Evolutionary conservation across 2,113 vertebrate genomes (phyloP), one percentile per base, ranked within the genome.

Genomic region (Jaculus jaculus): DNA sequence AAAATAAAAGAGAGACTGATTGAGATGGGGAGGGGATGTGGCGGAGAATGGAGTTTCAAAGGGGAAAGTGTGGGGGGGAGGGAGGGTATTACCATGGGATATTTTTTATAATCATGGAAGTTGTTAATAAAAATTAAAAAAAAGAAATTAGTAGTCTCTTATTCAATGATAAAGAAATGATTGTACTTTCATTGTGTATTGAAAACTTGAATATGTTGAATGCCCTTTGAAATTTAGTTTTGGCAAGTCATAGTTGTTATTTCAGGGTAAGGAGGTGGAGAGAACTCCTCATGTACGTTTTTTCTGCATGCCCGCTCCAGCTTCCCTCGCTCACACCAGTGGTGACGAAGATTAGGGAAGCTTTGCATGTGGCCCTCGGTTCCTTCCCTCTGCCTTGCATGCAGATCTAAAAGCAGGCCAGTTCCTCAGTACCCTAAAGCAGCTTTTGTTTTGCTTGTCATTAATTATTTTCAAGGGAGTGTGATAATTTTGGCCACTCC

Each of bases 371-470:
- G 42, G 51, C 11, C 30, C 26, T 47, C 3, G 5, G 60, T n/a
- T 82, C 26, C 71, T 93, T 73, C 42, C 51, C 54, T 51, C 37
- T 89, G 18, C 86, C 42, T 79, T 93, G 20, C 71, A 54, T 58
- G 10, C 42, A 77, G n/a, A 74, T 63, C 39, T 72, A 87, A 89
- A 86, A 80, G 12, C 60, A 3, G 65, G 58, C n/a, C 18, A 32
- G 30, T 90, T 90, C 73, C 80, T n/a, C 54, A 84, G 39, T 51
- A 79, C 61, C 87, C 87, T 65, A 51, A n/a, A 78, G 42, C 37
- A 58, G 0, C 42, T 18, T 84, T 39, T 82, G 3, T 79, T 47
- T 54, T 54, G 54, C 15, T 13, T 87, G 12, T 24, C 60, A 32
- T 30, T 75, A 39, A 18, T 37, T 94, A 18, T 54, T 81, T 86